These are phyloP conservation scores for Callospermophilus lateralis DNA, from an alignment of 2,113 vertebrate species.

Conservation along the genomic window DNA sequence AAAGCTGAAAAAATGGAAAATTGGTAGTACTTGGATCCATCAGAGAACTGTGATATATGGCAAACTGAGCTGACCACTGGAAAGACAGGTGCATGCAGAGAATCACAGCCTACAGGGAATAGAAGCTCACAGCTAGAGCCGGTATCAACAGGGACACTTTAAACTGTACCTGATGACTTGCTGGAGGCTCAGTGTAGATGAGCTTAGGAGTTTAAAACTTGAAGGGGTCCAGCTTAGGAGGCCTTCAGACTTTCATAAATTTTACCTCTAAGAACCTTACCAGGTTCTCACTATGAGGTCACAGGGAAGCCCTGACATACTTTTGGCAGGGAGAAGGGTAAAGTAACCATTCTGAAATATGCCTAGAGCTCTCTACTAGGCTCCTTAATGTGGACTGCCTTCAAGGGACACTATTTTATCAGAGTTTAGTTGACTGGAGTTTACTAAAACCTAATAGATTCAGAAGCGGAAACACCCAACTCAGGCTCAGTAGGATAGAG, in stretches of 20 bases:
- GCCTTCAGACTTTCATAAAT: neutral
- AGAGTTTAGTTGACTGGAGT: neutral
- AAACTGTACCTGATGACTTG: neutral
- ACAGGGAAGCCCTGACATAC: neutral
- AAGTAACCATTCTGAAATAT: neutral
- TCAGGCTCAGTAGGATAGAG: neutral
- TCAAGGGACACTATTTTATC: neutral
- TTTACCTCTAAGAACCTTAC: neutral
- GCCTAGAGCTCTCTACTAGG: neutral
- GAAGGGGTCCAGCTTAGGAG: neutral
- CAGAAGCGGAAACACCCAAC: neutral
- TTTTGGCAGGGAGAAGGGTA: neutral
- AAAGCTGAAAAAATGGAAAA: neutral
- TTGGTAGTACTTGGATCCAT: neutral
- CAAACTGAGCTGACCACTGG: neutral
- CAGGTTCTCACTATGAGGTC: neutral
- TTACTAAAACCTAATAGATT: neutral
- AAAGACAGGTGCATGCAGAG: neutral
- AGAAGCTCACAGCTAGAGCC: no score
- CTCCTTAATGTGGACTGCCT: neutral
- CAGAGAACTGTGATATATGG: neutral
- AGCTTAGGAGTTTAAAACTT: neutral
- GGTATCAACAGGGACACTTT: neutral
- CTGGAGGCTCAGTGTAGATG: neutral
- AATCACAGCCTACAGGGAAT: neutral